Evolutionary conservation across 2,797 vertebrate genomes (phyloP), one percentile per base, ranked within the genome.

Genomic region (Chelon labrosus): DNA sequence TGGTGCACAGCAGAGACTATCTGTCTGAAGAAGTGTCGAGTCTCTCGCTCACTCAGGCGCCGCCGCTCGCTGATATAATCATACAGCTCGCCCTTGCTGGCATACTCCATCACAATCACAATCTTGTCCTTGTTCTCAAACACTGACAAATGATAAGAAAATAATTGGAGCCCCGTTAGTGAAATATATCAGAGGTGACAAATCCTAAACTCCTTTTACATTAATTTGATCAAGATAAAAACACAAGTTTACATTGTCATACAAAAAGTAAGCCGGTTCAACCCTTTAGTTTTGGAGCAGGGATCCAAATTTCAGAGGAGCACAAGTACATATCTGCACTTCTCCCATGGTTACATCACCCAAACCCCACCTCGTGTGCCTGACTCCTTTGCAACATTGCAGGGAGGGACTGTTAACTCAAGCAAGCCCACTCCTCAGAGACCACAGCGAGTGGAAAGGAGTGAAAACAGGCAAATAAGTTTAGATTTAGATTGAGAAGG

Each of bases 51-150:
- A 0, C 94, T 97, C 73, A 99, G 91, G 68, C 97, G 95, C 27
- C 97, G 92, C 41, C 98, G 95, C 91, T 99, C 98, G 3, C 97
- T 99, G 94, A 99, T 98, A 89, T 99, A 99, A 91, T 99, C 98
- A 0, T 99, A 99, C 81, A 99, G 86, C 90, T 99, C 98, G 10
- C 98, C 98, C 90, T 98, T 98, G 88, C 97, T 98, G 75, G 98
- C 98, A 0, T 98, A 99, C 77, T 99, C 98, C 98, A 99, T 99
- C 92, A 99, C 98, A 72, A 99, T 99, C 88, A 99, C 97, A 73
- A 99, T 99, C 94, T 99, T 99, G 92, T 99, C 98, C 88, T 98
- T 98, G 91, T 99, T 99, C 92, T 99, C 98, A 79, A 99, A 99
- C 93, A 99, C 98, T 99, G 90, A 62, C 73, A 82, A 84, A 70